Base-by-base conservation (phyloP, 30 jellyfish, hydroid and myxozoan species). In the Aurelia sp. region DNA sequence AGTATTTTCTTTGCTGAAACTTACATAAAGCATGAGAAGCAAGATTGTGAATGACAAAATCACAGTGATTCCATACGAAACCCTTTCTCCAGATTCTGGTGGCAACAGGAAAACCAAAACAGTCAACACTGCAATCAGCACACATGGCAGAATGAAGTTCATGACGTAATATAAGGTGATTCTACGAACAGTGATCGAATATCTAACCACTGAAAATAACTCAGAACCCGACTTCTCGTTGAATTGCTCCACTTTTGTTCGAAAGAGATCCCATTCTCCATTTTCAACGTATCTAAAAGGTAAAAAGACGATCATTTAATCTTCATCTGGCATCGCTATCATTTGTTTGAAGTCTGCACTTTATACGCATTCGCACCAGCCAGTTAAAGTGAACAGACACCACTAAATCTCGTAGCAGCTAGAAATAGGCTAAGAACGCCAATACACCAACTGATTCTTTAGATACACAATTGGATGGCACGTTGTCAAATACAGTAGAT, bases 41-140 rank as follows among this genome's bases (percentile, higher is more conserved):
- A 89, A 69, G 22, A 89, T 76, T 7, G 97, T 89, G 76, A 89
- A 89, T 12, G 97, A 89, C 74, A 89, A 41, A 41, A 89, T 89
- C 35, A 89, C 97, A 19, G 97, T 89, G 57, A 89, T 89, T 35
- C 97, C 97, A 64, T 89, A 89, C 8, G 97, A 89, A 47, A 89
- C 92, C 17, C 97, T 63, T 40, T 89, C 97, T 17, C 97, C 97
- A 16, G 97, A 89, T 38, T 89, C 97, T 44, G 97, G 97, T 11
- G 97, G 97, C 51, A 89, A 75, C 82, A 89, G 93, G 81, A 80
- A 89, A 16, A 89, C 97, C 63, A 89, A 73, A 13, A 89, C 76
- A 8, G 97, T 81, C 50, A 89, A 51, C 15, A 89, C 90, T 20
- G 97, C 91, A 18, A 89, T 89, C 44, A 89, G 93, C 33, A 89